Percentiles rank a stretch among this genome's conserved stretches.
phyloP scores from a whole-genome alignment of 64 coral and sea anemone genomes.

The Stichodactyla helianthus region DNA sequence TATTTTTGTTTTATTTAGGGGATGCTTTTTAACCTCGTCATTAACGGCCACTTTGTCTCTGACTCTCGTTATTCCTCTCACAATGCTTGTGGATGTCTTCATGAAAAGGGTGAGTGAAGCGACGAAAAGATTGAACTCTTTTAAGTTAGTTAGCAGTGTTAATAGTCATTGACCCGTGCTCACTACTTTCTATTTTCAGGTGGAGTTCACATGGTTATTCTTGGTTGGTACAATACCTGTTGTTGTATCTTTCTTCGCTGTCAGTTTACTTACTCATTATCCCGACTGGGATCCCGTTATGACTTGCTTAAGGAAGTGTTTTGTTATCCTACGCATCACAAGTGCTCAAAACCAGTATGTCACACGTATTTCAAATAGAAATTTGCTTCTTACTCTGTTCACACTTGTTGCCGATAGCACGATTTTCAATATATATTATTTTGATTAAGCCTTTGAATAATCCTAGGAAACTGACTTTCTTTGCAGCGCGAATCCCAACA shows the following conservation, averaged over 20 bases:
- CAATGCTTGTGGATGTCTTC: conserved; percentile 83
- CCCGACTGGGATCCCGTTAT: conserved; percentile 89
- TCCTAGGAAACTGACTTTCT: no score
- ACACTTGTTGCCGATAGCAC: no score
- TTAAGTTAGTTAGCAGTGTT: background rate
- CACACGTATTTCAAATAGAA: background rate
- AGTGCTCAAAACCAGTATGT: background rate
- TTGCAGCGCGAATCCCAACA: no score
- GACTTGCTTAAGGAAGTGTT: conserved; percentile 35
- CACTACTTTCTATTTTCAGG: conserved; percentile 26
- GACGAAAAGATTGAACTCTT: background rate
- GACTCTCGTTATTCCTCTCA: conserved; percentile 79
- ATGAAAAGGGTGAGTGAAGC: conserved; percentile 65
- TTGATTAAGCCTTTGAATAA: no score
- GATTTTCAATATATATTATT: no score
- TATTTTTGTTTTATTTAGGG: conserved; percentile 56
- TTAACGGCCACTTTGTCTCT: conserved; percentile 85
- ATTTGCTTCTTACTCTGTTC: no score
- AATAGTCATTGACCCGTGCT: no score
- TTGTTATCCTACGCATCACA: background rate
- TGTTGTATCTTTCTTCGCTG: conserved; percentile 84
- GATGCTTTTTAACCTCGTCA: conserved; percentile 91
- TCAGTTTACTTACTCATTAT: conserved; percentile 86
- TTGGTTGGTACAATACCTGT: conserved; percentile 73
- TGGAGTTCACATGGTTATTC: conserved; percentile 85